Conservation (phyloP, 2,888 invertebrate genomes). For the Lepas anatifera region DNA sequence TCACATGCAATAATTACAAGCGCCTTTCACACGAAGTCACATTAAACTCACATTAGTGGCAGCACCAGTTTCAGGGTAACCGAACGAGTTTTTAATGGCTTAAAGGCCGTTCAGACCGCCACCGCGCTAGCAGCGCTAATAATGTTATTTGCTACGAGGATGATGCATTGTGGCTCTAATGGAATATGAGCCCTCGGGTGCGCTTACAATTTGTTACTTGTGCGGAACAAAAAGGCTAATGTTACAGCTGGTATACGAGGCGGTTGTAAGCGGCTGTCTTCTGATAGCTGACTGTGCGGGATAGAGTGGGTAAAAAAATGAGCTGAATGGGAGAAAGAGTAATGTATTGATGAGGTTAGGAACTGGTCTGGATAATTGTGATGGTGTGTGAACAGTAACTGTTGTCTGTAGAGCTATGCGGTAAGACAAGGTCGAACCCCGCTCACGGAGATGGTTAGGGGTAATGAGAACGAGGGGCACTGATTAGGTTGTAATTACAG, state of each 20-base stretch:
- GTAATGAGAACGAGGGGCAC: too few relatives aligned
- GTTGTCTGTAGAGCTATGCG: too few relatives aligned
- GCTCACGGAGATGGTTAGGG: too few relatives aligned
- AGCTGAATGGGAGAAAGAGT: too few relatives aligned
- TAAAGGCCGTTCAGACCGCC: neutral
- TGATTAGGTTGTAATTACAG: too few relatives aligned
- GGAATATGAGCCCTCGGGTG: neutral
- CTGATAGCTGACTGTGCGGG: too few relatives aligned
- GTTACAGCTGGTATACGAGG: neutral
- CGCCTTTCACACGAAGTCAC: neutral
- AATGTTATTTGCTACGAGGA: neutral
- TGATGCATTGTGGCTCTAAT: neutral
- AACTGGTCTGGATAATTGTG: too few relatives aligned
- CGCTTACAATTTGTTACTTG: constrained; percentile 3
- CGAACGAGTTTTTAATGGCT: constrained; percentile 7
- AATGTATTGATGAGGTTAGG: too few relatives aligned
- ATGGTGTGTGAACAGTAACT: too few relatives aligned
- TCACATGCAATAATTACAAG: neutral
- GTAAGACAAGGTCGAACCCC: too few relatives aligned
- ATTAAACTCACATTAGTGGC: neutral
- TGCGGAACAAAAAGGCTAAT: neutral
- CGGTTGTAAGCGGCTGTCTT: too few relatives aligned
- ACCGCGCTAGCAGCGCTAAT: neutral
- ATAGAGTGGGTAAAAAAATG: too few relatives aligned
- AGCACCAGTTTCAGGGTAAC: neutral